Evolutionary conservation across 1,140 invertebrate genomes (phyloP), one percentile per base, ranked within the genome.

Genomic region (Drosophila neocordata): DNA sequence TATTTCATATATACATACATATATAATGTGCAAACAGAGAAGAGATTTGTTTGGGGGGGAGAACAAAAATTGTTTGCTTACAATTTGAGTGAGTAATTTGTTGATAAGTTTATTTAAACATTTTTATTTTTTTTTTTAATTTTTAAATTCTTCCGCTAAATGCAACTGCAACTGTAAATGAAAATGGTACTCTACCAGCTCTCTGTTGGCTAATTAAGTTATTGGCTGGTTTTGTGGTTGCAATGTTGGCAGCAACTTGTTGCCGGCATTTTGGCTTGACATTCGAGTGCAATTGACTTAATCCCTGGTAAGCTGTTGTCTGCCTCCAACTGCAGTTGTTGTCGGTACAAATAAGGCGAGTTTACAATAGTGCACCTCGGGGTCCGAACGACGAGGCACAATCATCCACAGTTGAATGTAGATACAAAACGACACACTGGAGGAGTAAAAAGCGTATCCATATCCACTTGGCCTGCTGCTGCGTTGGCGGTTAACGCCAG

Each of bases 281-380:
- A 87, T 87, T 87, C 83, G 82, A 88, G 75, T 87, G 82, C 82
- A 87, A 87, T 87, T 87, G 82, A 78, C 70, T 87, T 87, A 87
- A 87, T 87, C 82, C 82, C 70, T 72, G 61, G 69, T 81, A 85
- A 85, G 82, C 73, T 76, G 73, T 57, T 55, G 61, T 77, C 56
- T 59, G 34, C 57, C 57, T 38, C 53, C 53, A 34, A 56, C 53
- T 56, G 27, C 53, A 18, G 70, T 72, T 77, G 81, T 80, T 85
- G 82, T 75, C 83, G 68, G 56, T 87, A 87, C 82, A 87, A 87
- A 87, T 87, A 87, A 87, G 82, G 82, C 75, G 57, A 87, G 78
- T 68, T 69, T 75, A 84, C 81, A 84, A 84, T 81, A 66, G 48
- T 83, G 79, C 70, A 75, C 62, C 79, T 74, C 62, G 53, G 79